Evolutionary conservation across 2,888 invertebrate species (phyloP), one percentile per base, ranked within the genome.

Genomic region (Tuberolachnus salignus): DNA sequence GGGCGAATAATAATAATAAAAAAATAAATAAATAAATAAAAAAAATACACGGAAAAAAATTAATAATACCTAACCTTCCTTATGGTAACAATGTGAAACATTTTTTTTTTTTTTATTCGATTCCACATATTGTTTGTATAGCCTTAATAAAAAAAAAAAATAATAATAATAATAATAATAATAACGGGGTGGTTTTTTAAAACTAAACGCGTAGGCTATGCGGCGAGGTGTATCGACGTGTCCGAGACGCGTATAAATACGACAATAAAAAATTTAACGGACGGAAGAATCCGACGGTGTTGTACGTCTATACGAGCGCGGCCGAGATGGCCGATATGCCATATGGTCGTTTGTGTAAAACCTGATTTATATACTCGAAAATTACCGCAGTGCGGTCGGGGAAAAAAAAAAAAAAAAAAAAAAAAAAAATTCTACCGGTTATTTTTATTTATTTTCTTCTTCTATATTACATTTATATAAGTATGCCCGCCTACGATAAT

Each of bases 71-170:
- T 78, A 9, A 59, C n/a, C n/a, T n/a, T n/a, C n/a, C n/a, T n/a
- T n/a, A n/a, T n/a, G 49, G 67, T 67, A 78, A 78, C 78, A 78
- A 78, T 78, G 67, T 78, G 46, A 59, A 67, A 78, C 66, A 69
- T 67, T 67, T 74, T 44, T 49, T 57, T 55, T 42, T 75, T 67
- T 61, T 59, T n/a, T n/a, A n/a, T n/a, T 63, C 71, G 26, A 59
- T 59, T 72, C 51, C 51, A 51, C 51, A 51, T n/a, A n/a, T 73
- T 78, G 67, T 78, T 78, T 78, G 67, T 78, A 49, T 59, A 78
- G 57, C 55, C 10, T 67, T 46, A 46, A 19, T 49, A 42, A 59
- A 42, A 8, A 46, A 46, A 34, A 23, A 51, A 53, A 63, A 51
- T n/a, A n/a, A n/a, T n/a, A n/a, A n/a, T n/a, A n/a, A n/a, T n/a